Percentiles rank a stretch among this genome's conserved stretches.
Conservation (phyloP, 2,888 invertebrate genomes). For the Chymomyza fuscimana region DNA sequence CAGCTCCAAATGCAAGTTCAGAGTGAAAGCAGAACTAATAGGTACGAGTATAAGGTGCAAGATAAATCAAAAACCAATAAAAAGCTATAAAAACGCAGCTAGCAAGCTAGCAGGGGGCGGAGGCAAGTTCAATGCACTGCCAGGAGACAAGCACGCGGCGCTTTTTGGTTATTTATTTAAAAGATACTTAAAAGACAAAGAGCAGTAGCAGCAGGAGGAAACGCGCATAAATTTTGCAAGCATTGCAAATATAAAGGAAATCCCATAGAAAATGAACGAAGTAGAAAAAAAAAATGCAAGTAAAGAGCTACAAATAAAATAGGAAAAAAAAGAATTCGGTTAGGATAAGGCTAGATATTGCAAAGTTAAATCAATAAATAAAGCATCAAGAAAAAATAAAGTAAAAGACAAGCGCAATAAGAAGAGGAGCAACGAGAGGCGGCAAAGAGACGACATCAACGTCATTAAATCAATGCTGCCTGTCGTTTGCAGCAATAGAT, state of each 20-base stretch:
- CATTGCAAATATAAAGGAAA: conserved; percentile 51
- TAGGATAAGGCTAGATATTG: conserved; percentile 52
- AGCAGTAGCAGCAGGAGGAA: conserved; percentile 4
- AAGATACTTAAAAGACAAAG: conserved; percentile 46
- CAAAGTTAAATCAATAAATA: conserved; percentile 77
- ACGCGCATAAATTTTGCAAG: conserved; percentile 73
- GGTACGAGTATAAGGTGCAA: conserved; percentile 5
- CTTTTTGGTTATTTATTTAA: conserved; percentile 65
- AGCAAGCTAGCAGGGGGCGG: neutral
- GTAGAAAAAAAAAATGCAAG: neutral
- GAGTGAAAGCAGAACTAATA: too few species aligned
- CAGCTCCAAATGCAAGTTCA: neutral
- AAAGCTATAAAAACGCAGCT: conserved; percentile 49
- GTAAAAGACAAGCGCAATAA: neutral
- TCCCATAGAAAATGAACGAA: conserved; percentile 31
- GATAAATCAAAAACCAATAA: conserved; percentile 72
- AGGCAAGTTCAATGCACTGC: conserved; percentile 55
- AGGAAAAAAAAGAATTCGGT: neutral
- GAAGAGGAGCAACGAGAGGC: conserved; percentile 26
- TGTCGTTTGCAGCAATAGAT: conserved; percentile 65
- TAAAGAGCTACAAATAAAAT: conserved; percentile 10
- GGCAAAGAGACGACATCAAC: conserved; percentile 63
- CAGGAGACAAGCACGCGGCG: conserved; percentile 19
- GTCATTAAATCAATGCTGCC: conserved; percentile 78
- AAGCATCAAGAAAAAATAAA: conserved; percentile 58